phyloP scores from a whole-genome alignment of 1,140 invertebrate species.

The Sitobion miscanthi region DNA sequence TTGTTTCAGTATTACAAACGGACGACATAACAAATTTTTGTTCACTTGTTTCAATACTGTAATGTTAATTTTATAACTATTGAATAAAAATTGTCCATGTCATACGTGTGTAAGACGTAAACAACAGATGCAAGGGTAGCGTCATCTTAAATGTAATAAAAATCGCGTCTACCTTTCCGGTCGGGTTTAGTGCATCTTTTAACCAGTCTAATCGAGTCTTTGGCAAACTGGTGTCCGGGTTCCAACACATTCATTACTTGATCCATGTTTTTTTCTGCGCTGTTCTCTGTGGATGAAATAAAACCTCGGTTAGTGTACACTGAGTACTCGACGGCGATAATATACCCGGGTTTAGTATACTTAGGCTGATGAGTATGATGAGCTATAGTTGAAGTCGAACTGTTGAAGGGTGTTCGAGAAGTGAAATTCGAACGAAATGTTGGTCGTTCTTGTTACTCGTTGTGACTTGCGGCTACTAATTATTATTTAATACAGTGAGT shows the following conservation, averaged over 20 bases:
- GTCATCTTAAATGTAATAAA: neutral
- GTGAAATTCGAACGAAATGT: neutral
- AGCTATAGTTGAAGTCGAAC: no score
- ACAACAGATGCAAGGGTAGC: no score
- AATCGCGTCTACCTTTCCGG: slow-evolving; percentile 80
- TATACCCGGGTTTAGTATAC: neutral
- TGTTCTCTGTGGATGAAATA: neutral
- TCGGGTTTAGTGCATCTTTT: slow-evolving; percentile 99
- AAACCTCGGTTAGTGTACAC: neutral
- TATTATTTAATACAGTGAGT: no score
- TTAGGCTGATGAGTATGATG: neutral
- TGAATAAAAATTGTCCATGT: no score
- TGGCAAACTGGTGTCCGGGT: slow-evolving; percentile 94
- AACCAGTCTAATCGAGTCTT: slow-evolving; percentile 96
- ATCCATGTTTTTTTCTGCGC: slow-evolving; percentile 77
- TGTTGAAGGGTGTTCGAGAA: neutral
- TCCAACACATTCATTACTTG: slow-evolving; percentile 94
- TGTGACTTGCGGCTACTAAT: no score
- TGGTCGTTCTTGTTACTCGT: neutral
- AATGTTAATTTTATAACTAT: no score
- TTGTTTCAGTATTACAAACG: no score
- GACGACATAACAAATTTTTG: no score
- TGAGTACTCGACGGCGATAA: neutral
- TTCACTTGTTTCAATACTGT: no score
- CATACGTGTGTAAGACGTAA: no score